Percentiles rank a stretch among this genome's conserved stretches.
These are phyloP conservation scores for Nothobranchius furzeri DNA, from an alignment of 2,113 vertebrate species.

Conservation along the genomic window DNA sequence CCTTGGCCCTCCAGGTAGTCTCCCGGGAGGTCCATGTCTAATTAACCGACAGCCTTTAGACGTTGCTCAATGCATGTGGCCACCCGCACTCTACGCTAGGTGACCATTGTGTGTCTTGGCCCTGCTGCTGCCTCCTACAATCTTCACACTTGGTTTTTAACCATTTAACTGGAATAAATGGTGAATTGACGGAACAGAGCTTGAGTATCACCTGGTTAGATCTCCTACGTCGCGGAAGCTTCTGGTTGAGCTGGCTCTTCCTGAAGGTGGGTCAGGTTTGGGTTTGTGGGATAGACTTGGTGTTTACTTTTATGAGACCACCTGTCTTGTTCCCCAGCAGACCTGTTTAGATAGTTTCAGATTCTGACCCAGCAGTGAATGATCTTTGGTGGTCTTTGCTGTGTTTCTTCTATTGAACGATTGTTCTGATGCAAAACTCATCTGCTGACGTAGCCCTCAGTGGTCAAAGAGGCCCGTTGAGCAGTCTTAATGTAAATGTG, in stretches of 20 bases:
- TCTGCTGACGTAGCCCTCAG: constrained; percentile 5
- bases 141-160: constrained; percentile 41
- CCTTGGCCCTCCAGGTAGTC: constrained; percentile 70
- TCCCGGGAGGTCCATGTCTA: constrained; percentile 73
- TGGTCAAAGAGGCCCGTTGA: not conserved
- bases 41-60: constrained; percentile 69
- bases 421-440: constrained; percentile 16
- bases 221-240: constrained; percentile 5
- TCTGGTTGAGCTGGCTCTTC: constrained; percentile 16
- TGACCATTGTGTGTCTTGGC: constrained; percentile 65
- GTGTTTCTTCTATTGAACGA: constrained; percentile 47
- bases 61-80: constrained; percentile 49
- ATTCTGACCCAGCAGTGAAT: constrained; percentile 12
- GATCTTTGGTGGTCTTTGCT: constrained; percentile 64
- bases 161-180: constrained; percentile 35
- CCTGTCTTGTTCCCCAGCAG: constrained; percentile 59
- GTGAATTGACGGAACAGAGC: constrained; percentile 12
- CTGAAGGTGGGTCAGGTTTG: constrained; percentile 36
- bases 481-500: not conserved
- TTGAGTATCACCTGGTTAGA: constrained; percentile 54
- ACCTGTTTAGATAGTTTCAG: constrained; percentile 43
- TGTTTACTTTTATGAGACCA: constrained; percentile 61
- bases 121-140: constrained; percentile 25
- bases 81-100: constrained; percentile 45
- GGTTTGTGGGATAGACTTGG: constrained; percentile 51